Percentiles rank a stretch among this genome's conserved stretches.
Conservation (phyloP, 2,797 vertebrate genomes). For the Halcyon smyrnensis region DNA sequence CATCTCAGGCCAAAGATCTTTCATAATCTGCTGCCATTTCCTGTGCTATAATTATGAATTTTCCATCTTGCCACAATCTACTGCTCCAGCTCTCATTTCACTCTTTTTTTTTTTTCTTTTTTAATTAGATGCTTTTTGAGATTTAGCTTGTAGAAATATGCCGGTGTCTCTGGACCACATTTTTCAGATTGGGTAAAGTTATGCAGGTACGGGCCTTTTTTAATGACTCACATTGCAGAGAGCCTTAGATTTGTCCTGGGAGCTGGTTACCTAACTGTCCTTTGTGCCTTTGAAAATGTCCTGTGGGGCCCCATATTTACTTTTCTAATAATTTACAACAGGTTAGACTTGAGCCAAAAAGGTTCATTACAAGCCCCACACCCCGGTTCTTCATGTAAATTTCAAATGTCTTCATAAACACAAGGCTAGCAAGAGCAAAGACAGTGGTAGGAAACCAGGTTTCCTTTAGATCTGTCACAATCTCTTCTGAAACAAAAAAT, state of each 20-base stretch:
- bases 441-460: background rate
- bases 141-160: background rate
- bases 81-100: background rate
- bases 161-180: rapidly evolving
- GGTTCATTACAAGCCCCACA: conserved; percentile 28
- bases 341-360: conserved; percentile 23
- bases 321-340: conserved; percentile 48
- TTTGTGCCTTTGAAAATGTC: conserved; percentile 32
- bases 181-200: background rate
- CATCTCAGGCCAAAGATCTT: conserved; percentile 1
- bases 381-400: conserved; percentile 9
- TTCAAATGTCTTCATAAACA: background rate
- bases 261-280: background rate
- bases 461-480: background rate
- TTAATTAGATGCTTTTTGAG: background rate
- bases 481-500: background rate
- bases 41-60: background rate
- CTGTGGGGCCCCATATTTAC: conserved; percentile 14
- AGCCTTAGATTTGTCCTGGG: background rate
- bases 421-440: background rate
- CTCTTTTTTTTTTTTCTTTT: background rate
- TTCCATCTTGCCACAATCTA: background rate
- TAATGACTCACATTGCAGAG: background rate
- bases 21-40: conserved; percentile 2
- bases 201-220: background rate